Percentiles rank a stretch among this genome's conserved stretches.
phyloP scores from a whole-genome alignment of 2,797 vertebrate species.

The Gymnopithys bicolor region DNA sequence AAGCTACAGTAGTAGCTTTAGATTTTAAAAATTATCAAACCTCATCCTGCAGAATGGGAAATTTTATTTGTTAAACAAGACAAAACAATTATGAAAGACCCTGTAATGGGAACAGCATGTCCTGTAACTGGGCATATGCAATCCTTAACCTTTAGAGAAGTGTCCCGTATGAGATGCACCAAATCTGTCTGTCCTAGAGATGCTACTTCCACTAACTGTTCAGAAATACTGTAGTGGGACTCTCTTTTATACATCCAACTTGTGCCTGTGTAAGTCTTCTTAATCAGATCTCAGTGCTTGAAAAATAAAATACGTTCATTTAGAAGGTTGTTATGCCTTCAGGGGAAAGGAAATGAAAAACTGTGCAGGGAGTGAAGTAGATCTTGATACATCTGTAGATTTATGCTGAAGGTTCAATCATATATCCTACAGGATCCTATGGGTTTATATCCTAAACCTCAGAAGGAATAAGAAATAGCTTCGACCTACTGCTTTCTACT shows the following conservation, averaged over 20 bases:
- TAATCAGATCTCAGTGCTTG: not conserved
- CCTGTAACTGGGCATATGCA: not conserved
- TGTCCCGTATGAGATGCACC: not conserved
- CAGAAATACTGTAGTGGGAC: not conserved
- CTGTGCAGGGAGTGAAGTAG: not conserved
- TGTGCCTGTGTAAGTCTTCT: not conserved
- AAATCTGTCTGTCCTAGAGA: not conserved
- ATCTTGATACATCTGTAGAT: not conserved
- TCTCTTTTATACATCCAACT: not conserved
- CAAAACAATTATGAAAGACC: not conserved
- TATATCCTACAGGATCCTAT: not conserved
- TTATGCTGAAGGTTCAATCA: not conserved
- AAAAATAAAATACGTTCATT: conserved; percentile 11
- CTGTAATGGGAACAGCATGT: not conserved
- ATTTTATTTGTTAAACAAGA: conserved; percentile 38
- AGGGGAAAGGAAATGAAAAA: conserved; percentile 16
- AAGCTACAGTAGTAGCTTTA: conserved; percentile 20
- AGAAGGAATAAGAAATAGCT: not conserved
- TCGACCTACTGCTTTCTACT: not conserved
- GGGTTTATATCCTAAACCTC: not conserved
- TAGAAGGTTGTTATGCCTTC: not conserved
- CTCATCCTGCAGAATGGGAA: conserved; percentile 8
- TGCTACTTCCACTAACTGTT: not conserved
- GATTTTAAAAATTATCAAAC: conserved; percentile 43
- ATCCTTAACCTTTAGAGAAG: not conserved